Percentiles rank a stretch among this genome's conserved stretches.
Conservation (phyloP, 1,140 invertebrate species). For the Leptinotarsa undecemlineata region DNA sequence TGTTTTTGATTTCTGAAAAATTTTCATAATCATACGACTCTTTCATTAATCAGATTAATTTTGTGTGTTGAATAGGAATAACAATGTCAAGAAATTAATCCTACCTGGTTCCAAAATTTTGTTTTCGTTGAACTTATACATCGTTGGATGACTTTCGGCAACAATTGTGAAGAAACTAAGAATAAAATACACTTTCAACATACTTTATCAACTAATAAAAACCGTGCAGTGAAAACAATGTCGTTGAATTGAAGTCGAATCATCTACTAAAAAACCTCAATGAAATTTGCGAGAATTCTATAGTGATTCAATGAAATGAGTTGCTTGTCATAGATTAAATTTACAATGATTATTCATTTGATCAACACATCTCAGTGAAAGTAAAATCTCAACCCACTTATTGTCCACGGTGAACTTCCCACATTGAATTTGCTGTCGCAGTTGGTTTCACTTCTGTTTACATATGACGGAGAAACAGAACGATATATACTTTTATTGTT, state of each 20-base stretch:
- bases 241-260: conserved; percentile 3
- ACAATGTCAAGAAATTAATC: not conserved
- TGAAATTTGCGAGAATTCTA: conserved; percentile 14
- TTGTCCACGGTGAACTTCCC: not conserved
- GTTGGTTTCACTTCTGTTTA: not conserved
- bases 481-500: not conserved
- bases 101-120: conserved; percentile 23
- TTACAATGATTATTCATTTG: conserved; percentile 1
- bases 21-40: no score
- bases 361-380: conserved; percentile 21
- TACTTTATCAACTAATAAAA: not conserved
- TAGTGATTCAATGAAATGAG: not conserved
- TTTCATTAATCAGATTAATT: no score
- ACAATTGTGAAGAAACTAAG: not conserved
- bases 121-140: conserved; percentile 24
- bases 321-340: not conserved
- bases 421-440: conserved; percentile 1
- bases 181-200: conserved; percentile 14
- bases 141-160: conserved; percentile 16
- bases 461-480: not conserved
- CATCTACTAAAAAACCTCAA: conserved; percentile 17
- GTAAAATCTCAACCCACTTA: conserved; percentile 17
- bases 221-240: conserved; percentile 10
- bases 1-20: no score
- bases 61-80: no score